Evolutionary conservation across 2,888 invertebrate genomes (phyloP).

Genomic region (Zelleria hepariella): DNA sequence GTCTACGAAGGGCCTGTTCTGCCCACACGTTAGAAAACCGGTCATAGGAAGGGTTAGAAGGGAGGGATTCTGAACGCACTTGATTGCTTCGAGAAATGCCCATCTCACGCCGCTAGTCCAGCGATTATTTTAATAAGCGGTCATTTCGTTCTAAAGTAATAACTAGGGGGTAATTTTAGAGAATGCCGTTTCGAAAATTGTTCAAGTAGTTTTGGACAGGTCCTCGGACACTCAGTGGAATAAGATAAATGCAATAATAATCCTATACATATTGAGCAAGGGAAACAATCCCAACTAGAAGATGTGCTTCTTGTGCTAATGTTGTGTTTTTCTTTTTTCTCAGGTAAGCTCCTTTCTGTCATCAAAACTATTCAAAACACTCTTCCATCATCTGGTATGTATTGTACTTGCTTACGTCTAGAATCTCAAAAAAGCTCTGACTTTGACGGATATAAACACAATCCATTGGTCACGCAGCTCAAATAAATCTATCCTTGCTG

Average conservation of each 20-base stretch:
- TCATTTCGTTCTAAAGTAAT: constrained; percentile 31
- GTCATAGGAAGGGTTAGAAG: constrained; percentile 9
- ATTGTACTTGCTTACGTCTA: too few relatives aligned
- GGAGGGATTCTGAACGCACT: constrained; percentile 1
- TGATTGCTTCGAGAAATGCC: constrained; percentile 1
- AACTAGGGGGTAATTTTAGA: background rate
- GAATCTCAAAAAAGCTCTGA: too few relatives aligned
- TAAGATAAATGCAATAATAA: background rate
- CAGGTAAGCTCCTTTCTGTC: constrained; percentile 49
- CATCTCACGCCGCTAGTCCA: constrained; percentile 11
- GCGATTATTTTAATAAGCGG: constrained; percentile 56
- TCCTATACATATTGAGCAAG: background rate
- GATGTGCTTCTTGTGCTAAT: background rate
- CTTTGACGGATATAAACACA: background rate
- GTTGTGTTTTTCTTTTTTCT: constrained; percentile 21
- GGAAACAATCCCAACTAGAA: background rate
- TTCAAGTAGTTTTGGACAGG: background rate
- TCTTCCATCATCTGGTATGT: background rate
- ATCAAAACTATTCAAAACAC: too few relatives aligned
- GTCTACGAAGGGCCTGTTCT: constrained; percentile 1
- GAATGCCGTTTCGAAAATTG: background rate
- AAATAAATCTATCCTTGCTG: background rate
- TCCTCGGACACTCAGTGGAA: background rate
- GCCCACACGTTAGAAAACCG: constrained; percentile 8
- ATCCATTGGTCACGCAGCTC: background rate